Evolutionary conservation across 2,113 vertebrate species (phyloP), one percentile per base, ranked within the genome.

Genomic region (Callaeas wilsoni): DNA sequence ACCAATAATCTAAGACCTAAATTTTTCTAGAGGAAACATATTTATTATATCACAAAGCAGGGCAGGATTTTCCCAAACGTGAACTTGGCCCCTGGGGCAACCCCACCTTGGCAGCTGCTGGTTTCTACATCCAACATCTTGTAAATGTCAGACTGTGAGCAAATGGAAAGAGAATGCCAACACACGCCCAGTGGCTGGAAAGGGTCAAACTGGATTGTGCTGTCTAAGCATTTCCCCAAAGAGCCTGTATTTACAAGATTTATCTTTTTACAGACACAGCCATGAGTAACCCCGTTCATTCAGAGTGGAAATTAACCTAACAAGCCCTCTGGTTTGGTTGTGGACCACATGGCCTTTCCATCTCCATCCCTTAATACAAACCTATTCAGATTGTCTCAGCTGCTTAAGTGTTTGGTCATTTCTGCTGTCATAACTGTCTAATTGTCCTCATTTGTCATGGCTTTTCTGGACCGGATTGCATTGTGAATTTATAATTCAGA

Each of bases 311-410:
- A 74, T 49, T 26, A 46, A 10, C 49, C 6, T 32, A 41, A 84
- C 8, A 2, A 73, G 21, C 18, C 35, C 29, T 65, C 63, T 79
- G 42, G 53, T 94, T 83, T 50, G 16, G 39, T 62, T 19, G 42
- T 22, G 42, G 71, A 46, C 59, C 68, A 80, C 56, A 50, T 90
- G 85, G 90, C 53, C 59, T 76, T 76, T 86, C 63, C 50, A 23
- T 74, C 26, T 30, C 68, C 59, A 7, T 73, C 26, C 35, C 53
- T 42, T 59, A 37, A 55, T 26, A 88, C 50, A 83, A 92, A 88
- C 81, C 46, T 77, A 67, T 33, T 86, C 76, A 42, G 71, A 81
- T 53, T 47, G 83, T 33, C 88, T 90, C 76, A 93, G 89, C 86
- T 83, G 76, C 88, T 90, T n/a, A 7, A 57, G 67, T 64, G 33